Evolutionary conservation across 1,140 invertebrate genomes (phyloP).

Genomic region (Drosophila varians): DNA sequence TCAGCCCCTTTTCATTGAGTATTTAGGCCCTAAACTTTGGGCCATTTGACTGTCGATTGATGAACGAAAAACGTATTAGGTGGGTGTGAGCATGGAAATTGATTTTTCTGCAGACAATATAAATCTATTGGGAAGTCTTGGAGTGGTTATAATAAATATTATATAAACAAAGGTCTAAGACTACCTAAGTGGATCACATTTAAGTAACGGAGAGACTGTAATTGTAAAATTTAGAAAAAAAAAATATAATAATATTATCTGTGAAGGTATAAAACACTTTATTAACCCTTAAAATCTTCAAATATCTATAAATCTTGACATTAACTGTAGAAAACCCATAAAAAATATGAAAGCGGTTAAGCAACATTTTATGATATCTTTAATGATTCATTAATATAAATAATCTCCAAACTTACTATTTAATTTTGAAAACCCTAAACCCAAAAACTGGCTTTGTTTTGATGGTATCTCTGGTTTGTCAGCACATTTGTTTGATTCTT

Average conservation of each 20-base stretch:
- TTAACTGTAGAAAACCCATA: not conserved
- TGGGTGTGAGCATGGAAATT: slow-evolving; percentile 26
- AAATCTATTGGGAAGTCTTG: not conserved
- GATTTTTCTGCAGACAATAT: slow-evolving; percentile 5
- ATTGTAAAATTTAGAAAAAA: not conserved
- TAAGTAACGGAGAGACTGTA: not conserved
- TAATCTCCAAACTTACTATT: not conserved
- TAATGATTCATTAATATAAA: not conserved
- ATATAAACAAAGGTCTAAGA: not conserved
- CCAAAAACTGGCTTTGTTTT: not conserved
- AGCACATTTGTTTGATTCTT: slow-evolving; percentile 37
- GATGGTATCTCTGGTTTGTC: slow-evolving; percentile 35
- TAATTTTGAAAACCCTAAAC: not conserved
- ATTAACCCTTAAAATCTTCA: not conserved
- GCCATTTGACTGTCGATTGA: slow-evolving; percentile 69
- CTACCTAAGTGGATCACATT: not conserved
- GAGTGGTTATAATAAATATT: not conserved
- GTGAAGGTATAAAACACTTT: not conserved
- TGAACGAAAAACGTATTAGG: slow-evolving; percentile 27
- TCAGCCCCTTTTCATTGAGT: slow-evolving; percentile 34
- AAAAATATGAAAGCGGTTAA: not conserved
- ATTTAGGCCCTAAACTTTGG: slow-evolving; percentile 50
- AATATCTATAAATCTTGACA: not conserved
- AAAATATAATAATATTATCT: too few relatives aligned
- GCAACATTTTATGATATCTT: not conserved